Evolutionary conservation across 2,797 vertebrate species (phyloP).

Genomic region (Tinamus major): DNA sequence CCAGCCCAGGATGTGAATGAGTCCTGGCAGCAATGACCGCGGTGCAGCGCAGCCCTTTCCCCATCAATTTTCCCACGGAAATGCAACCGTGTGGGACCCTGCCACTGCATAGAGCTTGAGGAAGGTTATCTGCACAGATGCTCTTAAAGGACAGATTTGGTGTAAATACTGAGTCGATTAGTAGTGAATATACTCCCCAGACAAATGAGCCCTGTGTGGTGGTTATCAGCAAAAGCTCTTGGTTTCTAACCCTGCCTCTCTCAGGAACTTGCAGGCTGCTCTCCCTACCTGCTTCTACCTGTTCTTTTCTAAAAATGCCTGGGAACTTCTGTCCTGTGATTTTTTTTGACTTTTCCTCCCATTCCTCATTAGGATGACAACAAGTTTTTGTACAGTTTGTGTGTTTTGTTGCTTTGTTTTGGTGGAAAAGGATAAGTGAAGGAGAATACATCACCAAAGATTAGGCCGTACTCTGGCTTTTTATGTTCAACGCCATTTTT

Average conservation of each 20-base stretch:
- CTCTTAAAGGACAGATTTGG: neutral
- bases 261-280: neutral
- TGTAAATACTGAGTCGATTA: neutral
- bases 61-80: neutral
- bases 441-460: neutral
- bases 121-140: neutral
- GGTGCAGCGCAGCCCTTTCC: too few relatives aligned
- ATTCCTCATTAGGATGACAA: neutral
- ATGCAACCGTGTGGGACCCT: neutral
- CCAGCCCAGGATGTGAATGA: neutral
- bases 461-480: neutral
- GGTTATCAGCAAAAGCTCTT: neutral
- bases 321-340: neutral
- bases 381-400: neutral
- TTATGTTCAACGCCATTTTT: neutral
- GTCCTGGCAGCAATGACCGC: neutral
- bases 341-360: neutral
- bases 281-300: neutral
- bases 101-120: neutral
- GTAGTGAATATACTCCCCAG: neutral
- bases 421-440: neutral
- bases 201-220: neutral
- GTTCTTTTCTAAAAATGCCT: neutral
- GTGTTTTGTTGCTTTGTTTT: neutral
- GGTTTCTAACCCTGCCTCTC: neutral